phyloP scores from a whole-genome alignment of 2,888 invertebrate species.

The Amphipoea oculea region DNA sequence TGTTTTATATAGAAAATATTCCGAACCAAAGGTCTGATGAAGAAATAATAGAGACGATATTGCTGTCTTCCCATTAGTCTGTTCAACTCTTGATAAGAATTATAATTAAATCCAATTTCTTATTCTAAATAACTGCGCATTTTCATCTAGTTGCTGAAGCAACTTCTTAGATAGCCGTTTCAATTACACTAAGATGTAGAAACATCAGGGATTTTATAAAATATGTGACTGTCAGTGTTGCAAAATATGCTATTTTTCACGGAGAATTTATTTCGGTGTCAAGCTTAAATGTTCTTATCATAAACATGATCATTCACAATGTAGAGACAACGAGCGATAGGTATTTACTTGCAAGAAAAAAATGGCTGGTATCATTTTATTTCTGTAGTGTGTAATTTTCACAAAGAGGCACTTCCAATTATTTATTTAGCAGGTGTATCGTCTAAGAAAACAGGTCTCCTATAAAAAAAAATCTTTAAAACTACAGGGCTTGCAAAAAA shows the following conservation, averaged over 20 bases:
- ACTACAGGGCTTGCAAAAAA: constrained; percentile 30
- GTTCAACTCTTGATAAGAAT: constrained; percentile 9
- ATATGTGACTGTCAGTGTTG: constrained; percentile 39
- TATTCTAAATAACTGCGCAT: constrained; percentile 14
- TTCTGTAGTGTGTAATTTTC: background rate
- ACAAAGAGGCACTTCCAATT: background rate
- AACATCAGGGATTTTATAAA: constrained; percentile 53
- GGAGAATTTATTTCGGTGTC: constrained; percentile 47
- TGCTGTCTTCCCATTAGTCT: background rate
- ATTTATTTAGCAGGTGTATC: constrained; percentile 13
- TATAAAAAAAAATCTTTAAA: background rate
- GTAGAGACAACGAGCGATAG: constrained; percentile 19
- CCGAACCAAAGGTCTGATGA: background rate
- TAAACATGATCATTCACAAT: constrained; percentile 38
- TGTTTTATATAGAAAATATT: constrained; percentile 2
- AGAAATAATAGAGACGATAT: constrained; percentile 12
- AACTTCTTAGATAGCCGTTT: constrained; percentile 39
- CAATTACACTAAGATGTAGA: constrained; percentile 43
- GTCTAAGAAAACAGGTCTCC: background rate
- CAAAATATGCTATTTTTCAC: constrained; percentile 35
- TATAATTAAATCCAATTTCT: constrained; percentile 17
- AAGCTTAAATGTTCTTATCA: constrained; percentile 33
- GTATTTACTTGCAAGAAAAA: background rate
- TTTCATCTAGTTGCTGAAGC: constrained; percentile 25
- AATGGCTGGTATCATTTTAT: background rate